Conservation (phyloP, 2,797 vertebrate species). For the Steatocranus sp. region DNA sequence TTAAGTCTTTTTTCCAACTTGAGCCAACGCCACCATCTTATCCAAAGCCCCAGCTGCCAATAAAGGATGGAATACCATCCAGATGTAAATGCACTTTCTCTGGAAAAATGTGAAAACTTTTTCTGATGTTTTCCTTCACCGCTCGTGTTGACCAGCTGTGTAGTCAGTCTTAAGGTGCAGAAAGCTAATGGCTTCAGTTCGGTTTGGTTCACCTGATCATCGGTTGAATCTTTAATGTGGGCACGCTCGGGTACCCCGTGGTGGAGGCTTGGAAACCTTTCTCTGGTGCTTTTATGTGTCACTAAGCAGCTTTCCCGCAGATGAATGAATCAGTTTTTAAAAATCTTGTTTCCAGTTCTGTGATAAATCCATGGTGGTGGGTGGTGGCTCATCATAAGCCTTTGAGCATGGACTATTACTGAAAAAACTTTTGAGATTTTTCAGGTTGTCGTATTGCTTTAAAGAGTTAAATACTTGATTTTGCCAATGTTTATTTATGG, state of each 20-base stretch:
- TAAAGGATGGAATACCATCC: background rate
- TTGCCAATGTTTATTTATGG: background rate
- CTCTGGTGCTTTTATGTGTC: background rate
- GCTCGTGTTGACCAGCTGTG: background rate
- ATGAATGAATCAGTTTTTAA: background rate
- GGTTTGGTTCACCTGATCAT: background rate
- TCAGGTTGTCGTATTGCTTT: background rate
- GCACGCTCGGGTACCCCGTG: rapidly evolving
- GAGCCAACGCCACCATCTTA: background rate
- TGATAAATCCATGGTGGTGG: background rate
- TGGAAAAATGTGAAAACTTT: background rate
- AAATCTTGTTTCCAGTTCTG: background rate
- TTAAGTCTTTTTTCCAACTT: background rate
- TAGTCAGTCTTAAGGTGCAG: background rate
- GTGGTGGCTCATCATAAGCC: background rate
- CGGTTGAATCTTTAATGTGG: background rate
- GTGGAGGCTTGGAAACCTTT: background rate
- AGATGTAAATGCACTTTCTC: background rate
- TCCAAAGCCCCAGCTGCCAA: background rate
- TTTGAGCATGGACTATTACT: background rate
- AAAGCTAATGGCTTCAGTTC: rapidly evolving
- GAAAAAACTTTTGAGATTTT: background rate
- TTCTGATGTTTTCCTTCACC: background rate
- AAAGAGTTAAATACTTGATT: background rate
- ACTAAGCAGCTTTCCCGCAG: background rate